A percentile compares a stretch with the other conserved stretches of the same genome.
These are phyloP conservation scores for Colaptes auratus DNA, from an alignment of 2,113 vertebrate genomes.

Conservation along the genomic window DNA sequence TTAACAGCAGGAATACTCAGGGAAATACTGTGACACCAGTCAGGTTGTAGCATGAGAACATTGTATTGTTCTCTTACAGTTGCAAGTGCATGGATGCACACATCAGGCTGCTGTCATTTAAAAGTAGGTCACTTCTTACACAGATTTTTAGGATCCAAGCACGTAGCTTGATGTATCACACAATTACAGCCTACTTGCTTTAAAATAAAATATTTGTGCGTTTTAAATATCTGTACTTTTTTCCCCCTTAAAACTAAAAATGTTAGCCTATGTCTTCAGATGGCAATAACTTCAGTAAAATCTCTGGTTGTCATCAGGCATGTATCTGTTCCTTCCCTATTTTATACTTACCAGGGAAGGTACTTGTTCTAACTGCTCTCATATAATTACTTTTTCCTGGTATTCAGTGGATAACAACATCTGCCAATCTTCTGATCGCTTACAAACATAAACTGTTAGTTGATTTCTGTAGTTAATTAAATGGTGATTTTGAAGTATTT, in stretches of 20 bases:
- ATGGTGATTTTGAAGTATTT: background rate
- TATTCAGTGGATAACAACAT: background rate
- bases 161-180: background rate
- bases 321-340: background rate
- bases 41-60: background rate
- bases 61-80: background rate
- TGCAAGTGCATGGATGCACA: background rate
- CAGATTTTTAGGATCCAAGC: background rate
- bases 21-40: background rate
- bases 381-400: background rate
- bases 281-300: background rate
- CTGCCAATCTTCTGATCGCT: background rate
- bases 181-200: background rate
- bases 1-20: background rate
- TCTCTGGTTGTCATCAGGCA: background rate
- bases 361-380: background rate
- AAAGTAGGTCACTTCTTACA: background rate
- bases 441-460: background rate
- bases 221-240: background rate
- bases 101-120: background rate
- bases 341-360: background rate
- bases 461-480: background rate
- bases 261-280: background rate
- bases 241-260: background rate
- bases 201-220: background rate